phyloP scores from a whole-genome alignment of 2,797 vertebrate species.

The Fringilla coelebs region DNA sequence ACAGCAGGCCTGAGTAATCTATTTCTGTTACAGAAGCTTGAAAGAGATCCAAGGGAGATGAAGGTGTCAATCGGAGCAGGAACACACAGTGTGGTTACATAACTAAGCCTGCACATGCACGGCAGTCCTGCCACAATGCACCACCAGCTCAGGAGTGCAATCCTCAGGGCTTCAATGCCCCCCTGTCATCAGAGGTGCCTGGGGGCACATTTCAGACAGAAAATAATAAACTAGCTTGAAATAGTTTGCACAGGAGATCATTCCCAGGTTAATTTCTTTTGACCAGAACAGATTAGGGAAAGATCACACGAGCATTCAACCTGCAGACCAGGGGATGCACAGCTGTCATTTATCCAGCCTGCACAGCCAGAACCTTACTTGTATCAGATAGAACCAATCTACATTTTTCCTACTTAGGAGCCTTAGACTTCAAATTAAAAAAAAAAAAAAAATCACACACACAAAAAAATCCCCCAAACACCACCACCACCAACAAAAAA shows the following conservation, averaged over 20 bases:
- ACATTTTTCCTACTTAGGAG: not conserved
- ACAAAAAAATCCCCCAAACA: too few species aligned
- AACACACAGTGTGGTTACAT: not conserved
- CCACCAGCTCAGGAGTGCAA: accelerated
- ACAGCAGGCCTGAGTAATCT: not conserved
- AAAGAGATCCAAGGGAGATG: not conserved
- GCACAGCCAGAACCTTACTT: not conserved
- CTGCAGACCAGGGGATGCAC: not conserved
- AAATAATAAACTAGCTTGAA: not conserved
- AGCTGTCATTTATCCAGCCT: not conserved
- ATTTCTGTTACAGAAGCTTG: not conserved
- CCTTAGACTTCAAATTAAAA: not conserved
- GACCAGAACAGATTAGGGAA: not conserved
- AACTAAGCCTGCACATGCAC: not conserved
- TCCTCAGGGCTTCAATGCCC: not conserved
- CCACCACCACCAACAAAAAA: not conserved
- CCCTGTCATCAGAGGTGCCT: not conserved
- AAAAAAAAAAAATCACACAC: not conserved
- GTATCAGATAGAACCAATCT: not conserved
- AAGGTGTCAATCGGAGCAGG: not conserved
- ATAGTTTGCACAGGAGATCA: not conserved
- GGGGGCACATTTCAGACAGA: not conserved
- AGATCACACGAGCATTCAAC: not conserved
- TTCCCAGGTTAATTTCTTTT: not conserved
- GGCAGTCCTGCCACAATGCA: not conserved